Evolutionary conservation across 2,888 invertebrate species (phyloP), one percentile per base, ranked within the genome.

Genomic region (Diachrysia chrysitis): DNA sequence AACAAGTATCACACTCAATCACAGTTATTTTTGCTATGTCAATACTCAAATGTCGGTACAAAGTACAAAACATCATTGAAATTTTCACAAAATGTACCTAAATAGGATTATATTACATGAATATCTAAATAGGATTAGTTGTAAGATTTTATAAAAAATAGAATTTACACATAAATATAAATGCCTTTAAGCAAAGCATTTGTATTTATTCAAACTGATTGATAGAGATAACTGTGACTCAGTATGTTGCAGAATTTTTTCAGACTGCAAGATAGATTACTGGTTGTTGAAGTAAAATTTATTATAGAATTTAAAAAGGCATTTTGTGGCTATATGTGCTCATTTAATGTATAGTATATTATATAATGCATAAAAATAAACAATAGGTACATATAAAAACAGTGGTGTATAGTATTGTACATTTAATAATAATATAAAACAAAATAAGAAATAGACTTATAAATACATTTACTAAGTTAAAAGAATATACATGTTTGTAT

Each of bases 381-480:
- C 59, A 60, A 70, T 37, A 66, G 35, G 61, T 56, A 46, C 60
- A 69, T 69, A 66, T 64, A 76, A 87, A 85, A 87, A 82, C 73
- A 81, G 76, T 32, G 32, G 73, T 85, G 84, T 85, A 85, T 79
- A 89, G 79, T 48, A 82, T 67, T 77, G 73, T 85, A 87, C 71
- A 87, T 82, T 79, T 83, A 58, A 51, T 61, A 66, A 51, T 29
- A 54, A 48, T 54, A 83, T 70, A 83, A 82, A 85, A 82, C 88
- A 78, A 88, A 85, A 87, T 86, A 85, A 84, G 84, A 85, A 87
- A 89, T 89, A 88, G 79, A 85, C 90, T 93, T 92, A 91, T 78
- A 84, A 85, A 88, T 90, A 92, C 81, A 87, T 90, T 92, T 91
- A 89, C 89, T 91, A 85, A 69, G 76, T 71, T 82, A 82, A 42